Evolutionary conservation across 2,888 invertebrate species (phyloP).

Genomic region (Hybos culiciformis): DNA sequence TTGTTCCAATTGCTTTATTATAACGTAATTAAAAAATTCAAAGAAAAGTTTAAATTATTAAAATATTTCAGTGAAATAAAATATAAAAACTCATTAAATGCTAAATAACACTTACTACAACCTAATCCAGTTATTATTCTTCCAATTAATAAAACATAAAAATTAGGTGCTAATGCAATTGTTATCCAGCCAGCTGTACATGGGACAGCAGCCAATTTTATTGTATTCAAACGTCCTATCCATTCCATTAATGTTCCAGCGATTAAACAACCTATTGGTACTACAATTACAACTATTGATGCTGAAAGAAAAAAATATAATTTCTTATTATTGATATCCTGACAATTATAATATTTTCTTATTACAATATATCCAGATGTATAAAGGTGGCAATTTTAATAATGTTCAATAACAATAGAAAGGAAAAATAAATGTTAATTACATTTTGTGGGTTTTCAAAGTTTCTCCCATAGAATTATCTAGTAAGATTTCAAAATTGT

Average conservation of each 20-base stretch:
- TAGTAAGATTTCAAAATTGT: too few relatives aligned
- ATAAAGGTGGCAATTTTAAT: too few relatives aligned
- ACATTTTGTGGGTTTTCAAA: too few relatives aligned
- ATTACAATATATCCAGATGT: too few relatives aligned
- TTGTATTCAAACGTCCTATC: conserved; percentile 41
- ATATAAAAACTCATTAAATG: not conserved
- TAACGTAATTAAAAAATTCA: not conserved
- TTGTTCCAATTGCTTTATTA: conserved; percentile 39
- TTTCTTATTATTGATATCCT: not conserved
- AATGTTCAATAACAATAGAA: too few relatives aligned
- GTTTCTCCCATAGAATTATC: too few relatives aligned
- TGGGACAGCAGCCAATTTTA: conserved; percentile 43
- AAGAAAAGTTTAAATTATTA: not conserved
- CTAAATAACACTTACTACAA: conserved; percentile 31
- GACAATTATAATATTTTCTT: not conserved
- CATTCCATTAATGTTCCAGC: conserved; percentile 43
- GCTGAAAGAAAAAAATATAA: conserved; percentile 29
- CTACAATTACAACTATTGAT: conserved; percentile 41
- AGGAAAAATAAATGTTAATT: too few relatives aligned
- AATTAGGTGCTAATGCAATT: conserved; percentile 39
- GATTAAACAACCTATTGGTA: conserved; percentile 40
- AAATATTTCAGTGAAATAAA: not conserved
- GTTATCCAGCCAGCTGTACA: conserved; percentile 42
- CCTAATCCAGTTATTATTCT: conserved; percentile 42
- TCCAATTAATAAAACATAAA: conserved; percentile 40